A percentile compares a stretch with the other conserved stretches of the same genome.
Conservation (phyloP, 1,140 invertebrate species). For the Bombus waltoni region DNA sequence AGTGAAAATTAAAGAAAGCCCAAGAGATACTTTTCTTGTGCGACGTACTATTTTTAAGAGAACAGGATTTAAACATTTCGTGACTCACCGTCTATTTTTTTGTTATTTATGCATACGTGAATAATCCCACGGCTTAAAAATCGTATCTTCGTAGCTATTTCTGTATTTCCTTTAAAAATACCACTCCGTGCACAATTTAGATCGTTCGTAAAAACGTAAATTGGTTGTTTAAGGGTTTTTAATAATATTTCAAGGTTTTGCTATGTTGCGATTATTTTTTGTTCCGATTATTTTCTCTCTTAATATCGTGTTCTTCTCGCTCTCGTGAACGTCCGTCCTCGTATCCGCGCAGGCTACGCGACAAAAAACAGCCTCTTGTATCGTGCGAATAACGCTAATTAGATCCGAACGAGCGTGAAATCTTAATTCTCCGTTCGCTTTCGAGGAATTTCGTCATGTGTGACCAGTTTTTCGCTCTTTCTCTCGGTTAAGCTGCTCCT, state of each 20-base stretch:
- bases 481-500: neutral
- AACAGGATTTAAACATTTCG: neutral
- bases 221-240: neutral
- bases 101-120: neutral
- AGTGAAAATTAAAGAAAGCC: neutral
- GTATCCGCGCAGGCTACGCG: neutral
- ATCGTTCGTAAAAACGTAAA: neutral
- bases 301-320: neutral
- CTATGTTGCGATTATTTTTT: too few species aligned
- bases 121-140: neutral
- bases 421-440: conserved; percentile 1
- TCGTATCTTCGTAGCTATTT: neutral
- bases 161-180: neutral
- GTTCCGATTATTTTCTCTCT: neutral
- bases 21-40: neutral
- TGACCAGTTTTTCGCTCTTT: conserved; percentile 11
- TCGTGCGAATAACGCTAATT: conserved; percentile 24
- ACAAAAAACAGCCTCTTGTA: neutral
- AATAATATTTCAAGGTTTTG: neutral
- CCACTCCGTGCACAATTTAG: neutral
- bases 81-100: neutral
- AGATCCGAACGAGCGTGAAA: conserved; percentile 20
- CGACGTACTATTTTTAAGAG: neutral
- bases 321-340: neutral
- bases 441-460: neutral